A percentile compares a stretch with the other conserved stretches of the same genome.
Evolutionary conservation across 2,888 invertebrate species (phyloP).

Genomic region (Cetonia aurata): DNA sequence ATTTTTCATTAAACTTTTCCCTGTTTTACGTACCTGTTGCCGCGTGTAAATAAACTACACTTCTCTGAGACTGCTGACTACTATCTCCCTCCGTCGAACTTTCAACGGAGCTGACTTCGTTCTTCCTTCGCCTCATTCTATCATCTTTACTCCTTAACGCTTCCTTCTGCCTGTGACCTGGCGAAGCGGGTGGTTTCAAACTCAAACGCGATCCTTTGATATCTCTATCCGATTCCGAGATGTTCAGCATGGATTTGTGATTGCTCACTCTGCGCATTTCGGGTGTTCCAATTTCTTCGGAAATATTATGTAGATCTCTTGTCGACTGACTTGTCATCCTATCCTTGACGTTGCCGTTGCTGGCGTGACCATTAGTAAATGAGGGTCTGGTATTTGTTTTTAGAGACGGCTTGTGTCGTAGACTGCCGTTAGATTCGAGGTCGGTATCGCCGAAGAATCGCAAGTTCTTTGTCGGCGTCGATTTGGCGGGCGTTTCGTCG

Average conservation of each 20-base stretch:
- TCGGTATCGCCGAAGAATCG: conserved; percentile 90
- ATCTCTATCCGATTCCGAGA: conserved; percentile 58
- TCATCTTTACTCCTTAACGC: conserved; percentile 66
- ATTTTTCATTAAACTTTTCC: no score
- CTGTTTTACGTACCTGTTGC: conserved; percentile 74
- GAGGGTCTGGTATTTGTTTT: conserved; percentile 51
- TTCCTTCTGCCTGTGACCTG: conserved; percentile 60
- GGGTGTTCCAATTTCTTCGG: conserved; percentile 63
- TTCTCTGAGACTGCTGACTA: conserved; percentile 85
- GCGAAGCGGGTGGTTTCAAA: conserved; percentile 64
- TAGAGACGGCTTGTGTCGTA: conserved; percentile 56
- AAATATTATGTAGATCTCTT: conserved; percentile 72
- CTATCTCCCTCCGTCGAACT: conserved; percentile 81
- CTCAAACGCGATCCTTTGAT: conserved; percentile 58
- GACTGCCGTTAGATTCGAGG: conserved; percentile 77
- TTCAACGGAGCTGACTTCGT: conserved; percentile 71
- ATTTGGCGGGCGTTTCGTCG: conserved; percentile 67
- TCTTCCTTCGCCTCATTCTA: conserved; percentile 63
- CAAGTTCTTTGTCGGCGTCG: conserved; percentile 76
- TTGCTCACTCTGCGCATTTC: conserved; percentile 59
- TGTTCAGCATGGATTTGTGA: conserved; percentile 63
- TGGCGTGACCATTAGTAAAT: conserved; percentile 27
- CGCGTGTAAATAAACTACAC: conserved; percentile 87
- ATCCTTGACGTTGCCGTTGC: conserved; percentile 46
- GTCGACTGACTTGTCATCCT: conserved; percentile 61